phyloP scores from a whole-genome alignment of 2,113 vertebrate genomes.

The Mugil cephalus region DNA sequence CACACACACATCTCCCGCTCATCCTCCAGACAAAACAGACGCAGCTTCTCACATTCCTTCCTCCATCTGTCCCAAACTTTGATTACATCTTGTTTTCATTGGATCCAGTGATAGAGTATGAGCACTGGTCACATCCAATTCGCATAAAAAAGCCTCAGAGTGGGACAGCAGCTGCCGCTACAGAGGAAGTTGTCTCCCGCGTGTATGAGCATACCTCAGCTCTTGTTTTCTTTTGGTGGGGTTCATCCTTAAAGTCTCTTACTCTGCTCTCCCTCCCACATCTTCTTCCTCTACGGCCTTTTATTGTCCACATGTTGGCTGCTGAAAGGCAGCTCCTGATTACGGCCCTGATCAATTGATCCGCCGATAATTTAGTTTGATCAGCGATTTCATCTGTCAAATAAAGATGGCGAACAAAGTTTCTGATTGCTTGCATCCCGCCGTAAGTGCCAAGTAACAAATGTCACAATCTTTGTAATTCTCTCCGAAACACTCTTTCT shows the following conservation, averaged over 20 bases:
- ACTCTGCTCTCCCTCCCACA: background rate
- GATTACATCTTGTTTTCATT: constrained; percentile 73
- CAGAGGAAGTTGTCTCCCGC: constrained; percentile 24
- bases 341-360: no score
- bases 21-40: constrained; percentile 75
- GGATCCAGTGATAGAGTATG: constrained; percentile 56
- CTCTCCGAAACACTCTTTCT: no score
- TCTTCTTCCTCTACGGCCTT: background rate
- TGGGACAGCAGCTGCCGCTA: constrained; percentile 39
- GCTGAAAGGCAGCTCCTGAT: no score
- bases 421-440: no score
- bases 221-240: constrained; percentile 22
- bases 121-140: constrained; percentile 63
- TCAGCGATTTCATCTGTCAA: no score
- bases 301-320: constrained; percentile 13
- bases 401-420: no score
- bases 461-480: no score
- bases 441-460: no score
- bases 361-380: no score
- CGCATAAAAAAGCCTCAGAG: constrained; percentile 42
- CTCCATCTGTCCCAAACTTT: constrained; percentile 51
- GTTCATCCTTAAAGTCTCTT: constrained; percentile 9
- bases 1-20: constrained; percentile 62
- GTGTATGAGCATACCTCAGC: constrained; percentile 16
- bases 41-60: constrained; percentile 51